phyloP scores from a whole-genome alignment of 2,113 vertebrate species.

The Eira barbara region DNA sequence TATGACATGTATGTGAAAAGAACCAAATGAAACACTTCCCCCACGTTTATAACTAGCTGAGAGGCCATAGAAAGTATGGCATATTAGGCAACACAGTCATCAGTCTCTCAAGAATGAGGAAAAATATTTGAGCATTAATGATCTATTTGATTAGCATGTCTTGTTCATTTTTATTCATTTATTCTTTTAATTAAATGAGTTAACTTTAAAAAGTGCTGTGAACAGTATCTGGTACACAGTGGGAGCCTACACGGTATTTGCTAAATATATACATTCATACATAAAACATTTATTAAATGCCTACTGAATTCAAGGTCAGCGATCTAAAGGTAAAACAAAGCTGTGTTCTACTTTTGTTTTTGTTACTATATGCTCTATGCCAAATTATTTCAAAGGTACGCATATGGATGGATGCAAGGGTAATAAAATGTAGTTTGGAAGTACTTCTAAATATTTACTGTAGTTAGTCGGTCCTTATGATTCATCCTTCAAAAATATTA shows the following conservation, averaged over 20 bases:
- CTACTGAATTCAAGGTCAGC: background rate
- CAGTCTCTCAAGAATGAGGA: background rate
- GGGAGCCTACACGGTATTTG: background rate
- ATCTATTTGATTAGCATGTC: background rate
- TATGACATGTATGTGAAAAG: background rate
- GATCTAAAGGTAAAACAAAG: background rate
- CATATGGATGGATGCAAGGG: background rate
- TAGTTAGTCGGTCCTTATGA: background rate
- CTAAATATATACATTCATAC: background rate
- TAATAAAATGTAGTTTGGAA: background rate
- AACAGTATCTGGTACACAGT: background rate
- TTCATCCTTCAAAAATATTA: background rate
- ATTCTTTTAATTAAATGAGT: background rate
- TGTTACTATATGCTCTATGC: background rate
- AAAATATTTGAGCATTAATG: background rate
- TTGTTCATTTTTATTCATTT: background rate
- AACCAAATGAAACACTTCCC: background rate
- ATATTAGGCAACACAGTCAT: background rate
- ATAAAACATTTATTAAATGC: background rate
- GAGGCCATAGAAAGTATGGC: background rate
- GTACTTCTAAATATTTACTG: constrained; percentile 11
- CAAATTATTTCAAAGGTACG: background rate
- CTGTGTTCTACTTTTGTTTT: background rate
- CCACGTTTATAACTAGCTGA: background rate
- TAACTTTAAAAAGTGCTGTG: background rate